phyloP scores from a whole-genome alignment of 2,797 vertebrate species.

The Caiman crocodilus region DNA sequence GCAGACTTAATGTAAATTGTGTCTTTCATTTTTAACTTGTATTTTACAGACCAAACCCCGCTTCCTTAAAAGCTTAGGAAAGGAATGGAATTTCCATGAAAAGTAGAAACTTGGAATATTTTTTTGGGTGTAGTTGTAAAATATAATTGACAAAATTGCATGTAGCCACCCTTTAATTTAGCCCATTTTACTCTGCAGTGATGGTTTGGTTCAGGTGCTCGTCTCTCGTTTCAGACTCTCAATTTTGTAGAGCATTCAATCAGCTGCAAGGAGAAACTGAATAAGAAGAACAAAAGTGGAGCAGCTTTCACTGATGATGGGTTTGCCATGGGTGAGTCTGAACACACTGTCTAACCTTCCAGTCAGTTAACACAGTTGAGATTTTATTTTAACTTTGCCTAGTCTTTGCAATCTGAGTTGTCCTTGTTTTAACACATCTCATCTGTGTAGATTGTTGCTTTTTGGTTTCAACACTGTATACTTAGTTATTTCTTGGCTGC shows the following conservation, averaged over 20 bases:
- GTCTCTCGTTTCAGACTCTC: constrained; percentile 86
- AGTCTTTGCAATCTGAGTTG: neutral
- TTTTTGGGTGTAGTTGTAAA: neutral
- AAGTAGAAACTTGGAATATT: neutral
- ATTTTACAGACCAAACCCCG: neutral
- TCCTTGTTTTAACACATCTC: neutral
- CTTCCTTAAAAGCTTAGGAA: neutral
- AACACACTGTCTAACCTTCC: neutral
- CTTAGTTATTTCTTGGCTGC: neutral
- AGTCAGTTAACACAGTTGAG: neutral
- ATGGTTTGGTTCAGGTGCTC: constrained; percentile 4
- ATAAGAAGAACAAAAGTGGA: constrained; percentile 98
- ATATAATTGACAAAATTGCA: neutral
- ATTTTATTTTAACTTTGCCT: neutral
- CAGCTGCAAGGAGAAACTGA: constrained; percentile 96
- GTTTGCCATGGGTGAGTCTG: constrained; percentile 95
- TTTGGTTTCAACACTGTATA: neutral
- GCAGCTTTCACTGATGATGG: constrained; percentile 98
- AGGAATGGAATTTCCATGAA: neutral
- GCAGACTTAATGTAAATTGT: neutral
- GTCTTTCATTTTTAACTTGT: neutral
- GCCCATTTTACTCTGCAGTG: neutral
- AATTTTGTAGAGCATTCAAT: constrained; percentile 99
- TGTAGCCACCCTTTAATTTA: neutral
- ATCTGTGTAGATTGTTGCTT: neutral